Base-by-base conservation (phyloP, 2,113 vertebrate species). In the Dendropsophus ebraccatus region DNA sequence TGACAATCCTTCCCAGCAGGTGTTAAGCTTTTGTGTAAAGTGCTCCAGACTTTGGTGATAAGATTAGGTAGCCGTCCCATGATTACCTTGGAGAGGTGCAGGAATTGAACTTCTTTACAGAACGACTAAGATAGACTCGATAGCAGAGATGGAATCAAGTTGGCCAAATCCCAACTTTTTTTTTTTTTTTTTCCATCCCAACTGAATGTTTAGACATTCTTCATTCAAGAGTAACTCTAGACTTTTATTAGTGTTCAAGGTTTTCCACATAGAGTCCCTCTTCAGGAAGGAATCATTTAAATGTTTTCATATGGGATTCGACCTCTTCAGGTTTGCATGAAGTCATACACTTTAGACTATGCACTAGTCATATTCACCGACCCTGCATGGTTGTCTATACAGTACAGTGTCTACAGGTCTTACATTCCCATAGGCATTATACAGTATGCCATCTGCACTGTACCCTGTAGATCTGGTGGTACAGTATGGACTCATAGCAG, bases 11-110 rank as follows among this genome's bases (percentile, higher is more conserved):
- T 65, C 41, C 79, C 13, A 50, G 41, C 60, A 67, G 79, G 58
- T 81, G 79, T 67, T 25, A 69, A 69, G 54, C 52, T 80, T n/a
- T 81, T 81, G 79, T 81, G n/a, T 32, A 69, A 50, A 69, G 60
- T 69, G 79, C 49, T 69, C 41, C 58, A 81, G 28, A 69, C 80
- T 70, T 69, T 67, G 60, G 45, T 32, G 67, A 50, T 12, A 35
- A 69, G 25, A 82, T 82, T 69, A 69, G 62, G 47, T 81, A 28
- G 56, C 17, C 41, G 54, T 60, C 32, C 67, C n/a, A 5, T 30
- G 79, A 65, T 65, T 81, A 65, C 58, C 56, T 81, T 47, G n/a
- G 25, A 67, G 60, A 49, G 60, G 60, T 47, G 23, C 37, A 37
- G 60, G 67, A 65, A 65, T 81, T 81, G 50, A 79, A 58, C 52